Evolutionary conservation across 2,797 vertebrate genomes (phyloP).

Genomic region (Oreochromis mossambicus): DNA sequence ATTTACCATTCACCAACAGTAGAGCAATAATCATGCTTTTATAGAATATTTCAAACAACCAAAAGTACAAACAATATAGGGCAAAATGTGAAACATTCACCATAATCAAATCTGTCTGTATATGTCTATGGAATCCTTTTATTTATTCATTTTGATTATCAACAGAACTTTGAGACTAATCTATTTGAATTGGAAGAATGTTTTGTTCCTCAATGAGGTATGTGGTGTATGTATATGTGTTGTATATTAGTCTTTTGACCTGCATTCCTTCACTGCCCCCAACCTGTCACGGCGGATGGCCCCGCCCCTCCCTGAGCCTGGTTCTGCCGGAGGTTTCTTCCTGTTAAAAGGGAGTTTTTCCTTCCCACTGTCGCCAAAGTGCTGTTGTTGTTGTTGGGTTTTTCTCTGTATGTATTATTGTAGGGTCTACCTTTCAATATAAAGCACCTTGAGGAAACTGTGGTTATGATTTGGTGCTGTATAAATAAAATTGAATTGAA

Average conservation of each 20-base stretch:
- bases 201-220: background rate
- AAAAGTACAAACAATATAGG: background rate
- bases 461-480: background rate
- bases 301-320: background rate
- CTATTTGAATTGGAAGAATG: background rate
- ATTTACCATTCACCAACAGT: background rate
- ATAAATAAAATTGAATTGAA: background rate
- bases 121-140: background rate
- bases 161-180: background rate
- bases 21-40: background rate
- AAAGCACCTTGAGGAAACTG: background rate
- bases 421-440: background rate
- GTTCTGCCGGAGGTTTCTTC: too few relatives aligned
- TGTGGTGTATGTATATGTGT: background rate
- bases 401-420: background rate
- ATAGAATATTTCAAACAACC: background rate
- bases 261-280: background rate
- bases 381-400: background rate
- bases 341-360: too few relatives aligned
- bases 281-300: background rate
- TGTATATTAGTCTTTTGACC: background rate
- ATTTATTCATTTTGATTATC: background rate
- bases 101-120: background rate
- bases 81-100: background rate
- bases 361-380: background rate